Evolutionary conservation across 2,888 invertebrate species (phyloP), one percentile per base, ranked within the genome.

Genomic region (Girardia tigrina): DNA sequence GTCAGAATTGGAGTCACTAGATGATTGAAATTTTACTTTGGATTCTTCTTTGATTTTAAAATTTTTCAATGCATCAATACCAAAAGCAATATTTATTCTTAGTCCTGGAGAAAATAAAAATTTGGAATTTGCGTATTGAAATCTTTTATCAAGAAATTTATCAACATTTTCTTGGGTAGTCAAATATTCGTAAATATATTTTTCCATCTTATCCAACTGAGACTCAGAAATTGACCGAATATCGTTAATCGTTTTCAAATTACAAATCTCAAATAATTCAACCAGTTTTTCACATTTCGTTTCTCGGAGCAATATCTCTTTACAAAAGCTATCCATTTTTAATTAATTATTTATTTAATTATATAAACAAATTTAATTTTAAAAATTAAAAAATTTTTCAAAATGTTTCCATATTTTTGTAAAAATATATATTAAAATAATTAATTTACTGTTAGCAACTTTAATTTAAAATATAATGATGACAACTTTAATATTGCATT

Each of bases 211-310:
- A 16, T 56, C n/a, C 2, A 56, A 56, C 4, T n/a, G 6, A 20
- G n/a, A 6, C 4, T 56, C n/a, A 2, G 56, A 20, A 6, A 56
- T 20, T 8, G 6, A 4, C 4, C n/a, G 4, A n/a, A 56, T 12
- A 56, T 56, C 56, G n/a, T 56, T n/a, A 6, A 56, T 6, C 23
- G n/a, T 23, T 56, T 6, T 56, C 2, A 56, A 12, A 56, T 56
- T 56, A 16, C 56, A 56, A 4, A 56, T 12, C 23, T 56, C 56
- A 16, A 56, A 56, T 2, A 56, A 56, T 4, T 56, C 20, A n/a
- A 56, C 23, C 23, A 56, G n/a, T 56, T 56, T 56, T 56, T 56
- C 56, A 56, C 56, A 56, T 8, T 56, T 56, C 56, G 56, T 56
- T 20, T 56, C n/a, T 12, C 23, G 6, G 6, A 56, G 4, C n/a